phyloP scores from a whole-genome alignment of 2,888 invertebrate species.

The Drosophila cyrtoloma region DNA sequence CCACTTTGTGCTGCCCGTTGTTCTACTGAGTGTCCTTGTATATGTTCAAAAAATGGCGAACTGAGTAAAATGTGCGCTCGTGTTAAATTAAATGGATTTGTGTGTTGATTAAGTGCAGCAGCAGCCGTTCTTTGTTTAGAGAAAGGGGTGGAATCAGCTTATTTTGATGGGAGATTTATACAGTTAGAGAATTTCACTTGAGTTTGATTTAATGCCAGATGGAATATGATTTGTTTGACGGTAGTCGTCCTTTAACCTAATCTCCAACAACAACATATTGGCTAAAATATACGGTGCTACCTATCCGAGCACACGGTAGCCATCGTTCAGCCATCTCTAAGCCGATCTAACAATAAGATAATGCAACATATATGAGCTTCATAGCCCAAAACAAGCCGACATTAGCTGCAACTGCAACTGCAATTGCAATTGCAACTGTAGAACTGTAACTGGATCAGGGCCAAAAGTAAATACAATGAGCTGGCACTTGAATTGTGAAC shows the following conservation, averaged over 20 bases:
- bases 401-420: conserved; percentile 25
- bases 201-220: conserved; percentile 22
- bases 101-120: conserved; percentile 76
- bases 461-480: conserved; percentile 49
- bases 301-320: conserved; percentile 44
- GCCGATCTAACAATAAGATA: conserved; percentile 75
- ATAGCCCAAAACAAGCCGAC: conserved; percentile 65
- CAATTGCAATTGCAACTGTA: conserved; percentile 10
- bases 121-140: conserved; percentile 13
- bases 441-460: conserved; percentile 60
- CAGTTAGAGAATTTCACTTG: neutral
- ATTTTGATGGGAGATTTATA: conserved; percentile 5
- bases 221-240: conserved; percentile 10
- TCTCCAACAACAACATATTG: conserved; percentile 50
- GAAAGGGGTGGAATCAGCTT: conserved; percentile 24
- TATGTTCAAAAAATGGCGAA: conserved; percentile 63
- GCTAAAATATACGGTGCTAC: conserved; percentile 13
- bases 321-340: conserved; percentile 62
- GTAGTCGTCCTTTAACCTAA: conserved; percentile 24
- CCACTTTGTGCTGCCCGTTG: conserved; percentile 80
- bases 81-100: conserved; percentile 82
- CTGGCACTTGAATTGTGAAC: conserved; percentile 52
- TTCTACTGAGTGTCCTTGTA: conserved; percentile 30
- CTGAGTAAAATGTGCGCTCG: conserved; percentile 50
- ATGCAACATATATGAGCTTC: conserved; percentile 77